Evolutionary conservation across 1,140 invertebrate genomes (phyloP).

Genomic region (Dufourea novaeangliae): DNA sequence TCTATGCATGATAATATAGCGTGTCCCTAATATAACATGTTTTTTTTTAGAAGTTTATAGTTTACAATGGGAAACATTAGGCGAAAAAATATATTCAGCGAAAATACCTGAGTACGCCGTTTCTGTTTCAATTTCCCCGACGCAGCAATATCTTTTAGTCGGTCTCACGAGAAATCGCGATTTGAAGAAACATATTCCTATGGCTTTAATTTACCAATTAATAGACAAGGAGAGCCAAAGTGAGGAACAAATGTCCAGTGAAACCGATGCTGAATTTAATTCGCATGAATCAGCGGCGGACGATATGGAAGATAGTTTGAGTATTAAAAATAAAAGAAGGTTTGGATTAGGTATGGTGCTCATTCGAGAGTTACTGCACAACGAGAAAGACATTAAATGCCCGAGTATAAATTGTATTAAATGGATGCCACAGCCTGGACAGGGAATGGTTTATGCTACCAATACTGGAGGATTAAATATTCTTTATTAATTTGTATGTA

Average conservation of each 20-base stretch:
- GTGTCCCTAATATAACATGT: not conserved
- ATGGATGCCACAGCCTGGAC: slow-evolving; percentile 91
- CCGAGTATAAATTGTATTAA: slow-evolving; percentile 91
- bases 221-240: slow-evolving; percentile 67
- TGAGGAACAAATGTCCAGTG: slow-evolving; percentile 33
- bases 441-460: slow-evolving; percentile 92
- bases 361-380: slow-evolving; percentile 85
- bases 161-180: slow-evolving; percentile 85
- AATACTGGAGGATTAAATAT: slow-evolving; percentile 91
- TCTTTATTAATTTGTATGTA: slow-evolving; percentile 76
- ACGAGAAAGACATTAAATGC: slow-evolving; percentile 83
- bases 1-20: no score
- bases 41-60: slow-evolving; percentile 88
- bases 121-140: slow-evolving; percentile 91
- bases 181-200: slow-evolving; percentile 81
- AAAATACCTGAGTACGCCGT: slow-evolving; percentile 90
- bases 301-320: slow-evolving; percentile 47
- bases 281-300: slow-evolving; percentile 24
- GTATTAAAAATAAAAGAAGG: slow-evolving; percentile 64
- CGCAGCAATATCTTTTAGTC: slow-evolving; percentile 88
- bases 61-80: slow-evolving; percentile 87
- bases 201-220: slow-evolving; percentile 86
- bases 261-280: slow-evolving; percentile 8
- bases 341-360: slow-evolving; percentile 78
- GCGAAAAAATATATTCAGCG: slow-evolving; percentile 89